Conservation (phyloP, 2,797 vertebrate species). For the Eremophila alpestris region DNA sequence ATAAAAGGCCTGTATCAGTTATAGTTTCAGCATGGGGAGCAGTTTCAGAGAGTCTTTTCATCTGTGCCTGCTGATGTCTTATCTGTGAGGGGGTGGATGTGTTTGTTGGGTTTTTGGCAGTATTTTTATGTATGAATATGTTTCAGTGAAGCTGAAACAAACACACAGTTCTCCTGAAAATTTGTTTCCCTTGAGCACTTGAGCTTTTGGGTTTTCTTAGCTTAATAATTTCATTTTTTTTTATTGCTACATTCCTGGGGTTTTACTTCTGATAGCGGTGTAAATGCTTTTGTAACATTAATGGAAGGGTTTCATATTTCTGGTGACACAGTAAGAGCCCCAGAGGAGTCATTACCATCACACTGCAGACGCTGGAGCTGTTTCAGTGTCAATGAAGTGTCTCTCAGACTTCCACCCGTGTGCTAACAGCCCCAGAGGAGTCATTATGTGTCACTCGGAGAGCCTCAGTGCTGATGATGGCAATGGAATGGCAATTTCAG, state of each 20-base stretch:
- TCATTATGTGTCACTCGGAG: neutral
- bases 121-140: neutral
- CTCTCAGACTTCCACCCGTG: conserved; percentile 8
- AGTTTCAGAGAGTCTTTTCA: neutral
- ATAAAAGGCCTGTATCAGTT: neutral
- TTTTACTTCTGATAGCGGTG: neutral
- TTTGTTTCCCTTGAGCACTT: neutral
- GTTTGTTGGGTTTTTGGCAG: neutral
- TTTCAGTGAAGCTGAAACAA: neutral
- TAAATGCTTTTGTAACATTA: neutral
- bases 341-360: neutral
- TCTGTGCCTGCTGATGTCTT: neutral
- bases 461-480: neutral
- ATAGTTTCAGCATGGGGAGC: neutral
- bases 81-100: neutral
- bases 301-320: neutral
- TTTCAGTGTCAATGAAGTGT: conserved; percentile 55
- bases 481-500: conserved; percentile 34
- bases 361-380: neutral
- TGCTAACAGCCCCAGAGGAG: conserved; percentile 38
- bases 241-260: neutral
- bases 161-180: neutral
- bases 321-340: neutral
- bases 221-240: neutral
- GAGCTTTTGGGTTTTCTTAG: neutral